Conservation (phyloP, 2,888 invertebrate genomes). For the Dugesia japonica region DNA sequence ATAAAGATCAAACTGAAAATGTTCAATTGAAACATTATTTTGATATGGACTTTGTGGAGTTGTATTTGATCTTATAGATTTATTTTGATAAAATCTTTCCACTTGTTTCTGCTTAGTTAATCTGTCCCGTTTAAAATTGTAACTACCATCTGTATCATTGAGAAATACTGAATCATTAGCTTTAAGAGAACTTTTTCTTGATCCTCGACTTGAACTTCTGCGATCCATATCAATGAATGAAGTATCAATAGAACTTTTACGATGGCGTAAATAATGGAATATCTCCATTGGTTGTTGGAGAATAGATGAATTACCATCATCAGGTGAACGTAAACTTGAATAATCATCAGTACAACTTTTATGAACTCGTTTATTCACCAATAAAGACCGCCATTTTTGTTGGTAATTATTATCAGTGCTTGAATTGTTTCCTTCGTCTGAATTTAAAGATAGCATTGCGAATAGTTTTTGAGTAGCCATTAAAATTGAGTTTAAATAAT, state of each 20-base stretch:
- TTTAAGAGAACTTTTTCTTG: not conserved
- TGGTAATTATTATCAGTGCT: not conserved
- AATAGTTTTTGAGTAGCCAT: constrained; percentile 8
- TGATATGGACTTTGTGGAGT: constrained; percentile 2
- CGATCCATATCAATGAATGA: not conserved
- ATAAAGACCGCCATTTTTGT: not conserved
- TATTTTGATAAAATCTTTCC: constrained; percentile 4
- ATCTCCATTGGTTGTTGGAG: not conserved
- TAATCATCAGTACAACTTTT: constrained; percentile 1
- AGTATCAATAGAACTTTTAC: not conserved
- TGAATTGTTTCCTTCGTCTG: not conserved
- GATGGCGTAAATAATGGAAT: not conserved
- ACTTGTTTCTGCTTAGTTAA: not conserved
- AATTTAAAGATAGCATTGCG: not conserved
- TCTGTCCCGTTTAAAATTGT: not conserved
- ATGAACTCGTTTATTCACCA: not conserved
- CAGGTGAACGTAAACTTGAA: not conserved
- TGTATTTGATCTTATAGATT: not conserved
- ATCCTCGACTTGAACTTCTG: not conserved
- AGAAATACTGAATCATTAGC: not conserved
- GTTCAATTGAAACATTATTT: constrained; percentile 9
- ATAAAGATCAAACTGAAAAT: constrained; percentile 20
- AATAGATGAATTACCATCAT: not conserved
- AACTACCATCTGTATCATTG: not conserved
- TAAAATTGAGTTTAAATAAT: too few species aligned